Percentiles rank a stretch among this genome's conserved stretches.
Evolutionary conservation across 2,888 invertebrate genomes (phyloP).

Genomic region (Eudemis profundana): DNA sequence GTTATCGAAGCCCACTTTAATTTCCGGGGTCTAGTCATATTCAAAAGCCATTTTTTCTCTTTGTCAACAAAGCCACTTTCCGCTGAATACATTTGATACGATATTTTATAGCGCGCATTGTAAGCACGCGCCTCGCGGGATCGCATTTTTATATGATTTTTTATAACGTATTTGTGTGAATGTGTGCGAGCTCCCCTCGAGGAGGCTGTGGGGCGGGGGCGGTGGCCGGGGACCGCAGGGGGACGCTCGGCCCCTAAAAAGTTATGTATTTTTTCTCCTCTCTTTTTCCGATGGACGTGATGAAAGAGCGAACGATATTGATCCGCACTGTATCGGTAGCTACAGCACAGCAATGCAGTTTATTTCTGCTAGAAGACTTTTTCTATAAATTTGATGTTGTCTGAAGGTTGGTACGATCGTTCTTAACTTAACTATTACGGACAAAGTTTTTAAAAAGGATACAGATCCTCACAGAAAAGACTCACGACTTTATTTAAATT

Average conservation of each 20-base stretch:
- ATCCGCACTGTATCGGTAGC: constrained; percentile 66
- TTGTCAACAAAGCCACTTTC: constrained; percentile 74
- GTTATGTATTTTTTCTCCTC: constrained; percentile 84
- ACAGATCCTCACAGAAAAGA: neutral
- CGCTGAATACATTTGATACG: constrained; percentile 81
- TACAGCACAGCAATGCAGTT: constrained; percentile 46
- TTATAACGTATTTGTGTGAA: constrained; percentile 56
- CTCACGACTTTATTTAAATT: neutral
- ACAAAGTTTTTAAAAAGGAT: too few species aligned
- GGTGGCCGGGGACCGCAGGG: constrained; percentile 58
- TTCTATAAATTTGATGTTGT: too few species aligned
- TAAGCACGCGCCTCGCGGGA: constrained; percentile 73
- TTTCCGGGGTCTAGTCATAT: constrained; percentile 53
- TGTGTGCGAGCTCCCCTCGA: constrained; percentile 60
- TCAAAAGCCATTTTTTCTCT: constrained; percentile 67
- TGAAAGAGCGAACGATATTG: constrained; percentile 81
- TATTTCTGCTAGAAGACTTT: too few species aligned
- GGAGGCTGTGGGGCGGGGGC: constrained; percentile 45
- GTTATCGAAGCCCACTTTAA: constrained; percentile 57
- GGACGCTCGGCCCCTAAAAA: constrained; percentile 80
- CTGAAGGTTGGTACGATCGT: neutral
- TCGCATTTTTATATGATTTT: constrained; percentile 73
- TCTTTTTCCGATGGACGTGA: constrained; percentile 83
- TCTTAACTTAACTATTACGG: too few species aligned
- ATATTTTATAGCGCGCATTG: constrained; percentile 74